These are phyloP conservation scores for Gobio gobio DNA, from an alignment of 2,113 vertebrate genomes.

Conservation along the genomic window DNA sequence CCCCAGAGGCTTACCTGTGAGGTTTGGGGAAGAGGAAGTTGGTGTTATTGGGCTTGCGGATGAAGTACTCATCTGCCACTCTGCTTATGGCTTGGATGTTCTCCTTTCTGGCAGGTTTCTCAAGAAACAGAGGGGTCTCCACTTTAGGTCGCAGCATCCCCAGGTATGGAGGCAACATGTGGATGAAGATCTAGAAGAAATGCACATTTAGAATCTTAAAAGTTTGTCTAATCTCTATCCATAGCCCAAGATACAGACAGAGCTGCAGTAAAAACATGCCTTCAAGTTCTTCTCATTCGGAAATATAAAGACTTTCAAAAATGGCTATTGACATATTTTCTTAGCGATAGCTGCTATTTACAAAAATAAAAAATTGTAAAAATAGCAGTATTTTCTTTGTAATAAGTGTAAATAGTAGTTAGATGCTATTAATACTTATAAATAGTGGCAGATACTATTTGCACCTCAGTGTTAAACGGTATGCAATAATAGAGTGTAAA, in stretches of 20 bases:
- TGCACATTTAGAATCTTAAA: neutral
- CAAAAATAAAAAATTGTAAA: too few relatives aligned
- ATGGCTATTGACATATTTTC: too few relatives aligned
- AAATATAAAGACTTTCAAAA: too few relatives aligned
- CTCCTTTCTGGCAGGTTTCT: conserved; percentile 65
- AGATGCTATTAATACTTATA: too few relatives aligned
- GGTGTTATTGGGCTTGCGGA: conserved; percentile 80
- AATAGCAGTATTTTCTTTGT: too few relatives aligned
- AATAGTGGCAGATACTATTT: too few relatives aligned
- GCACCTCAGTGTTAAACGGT: too few relatives aligned
- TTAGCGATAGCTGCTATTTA: too few relatives aligned
- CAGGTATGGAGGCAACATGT: conserved; percentile 83
- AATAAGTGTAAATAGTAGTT: too few relatives aligned
- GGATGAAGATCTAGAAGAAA: conserved; percentile 84
- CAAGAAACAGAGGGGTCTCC: conserved; percentile 73
- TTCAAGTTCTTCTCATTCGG: too few relatives aligned
- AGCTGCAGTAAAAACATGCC: too few relatives aligned
- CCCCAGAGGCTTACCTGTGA: conserved; percentile 72
- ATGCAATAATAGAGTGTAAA: too few relatives aligned
- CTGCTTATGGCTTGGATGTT: conserved; percentile 66
- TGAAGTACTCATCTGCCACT: conserved; percentile 87
- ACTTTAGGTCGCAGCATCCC: conserved; percentile 83
- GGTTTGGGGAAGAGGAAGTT: conserved; percentile 83
- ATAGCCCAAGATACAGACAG: neutral
- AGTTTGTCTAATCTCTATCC: neutral